phyloP scores from a whole-genome alignment of 2,113 vertebrate species.

The Nettapus auritus region DNA sequence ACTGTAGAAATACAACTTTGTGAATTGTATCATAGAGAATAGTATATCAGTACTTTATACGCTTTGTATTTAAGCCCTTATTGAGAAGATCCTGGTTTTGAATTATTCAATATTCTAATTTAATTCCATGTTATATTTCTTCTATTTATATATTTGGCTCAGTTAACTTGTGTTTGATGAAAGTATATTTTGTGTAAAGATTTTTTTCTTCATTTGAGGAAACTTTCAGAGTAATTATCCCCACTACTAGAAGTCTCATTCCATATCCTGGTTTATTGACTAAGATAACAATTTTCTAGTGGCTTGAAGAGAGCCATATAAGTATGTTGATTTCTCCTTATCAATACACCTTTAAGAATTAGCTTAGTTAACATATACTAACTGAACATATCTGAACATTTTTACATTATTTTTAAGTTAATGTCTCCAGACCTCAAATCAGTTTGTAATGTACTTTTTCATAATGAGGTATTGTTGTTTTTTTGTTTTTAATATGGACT shows the following conservation, averaged over 20 bases:
- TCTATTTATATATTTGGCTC: background rate
- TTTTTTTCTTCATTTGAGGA: background rate
- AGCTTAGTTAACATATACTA: background rate
- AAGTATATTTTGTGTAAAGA: background rate
- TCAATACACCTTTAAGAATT: background rate
- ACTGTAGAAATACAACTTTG: background rate
- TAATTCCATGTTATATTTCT: background rate
- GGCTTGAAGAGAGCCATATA: background rate
- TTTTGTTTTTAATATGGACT: background rate
- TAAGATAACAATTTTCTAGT: background rate
- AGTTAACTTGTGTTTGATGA: background rate
- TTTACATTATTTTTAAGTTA: background rate
- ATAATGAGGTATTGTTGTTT: background rate
- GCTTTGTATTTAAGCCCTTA: background rate
- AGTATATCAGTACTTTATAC: background rate
- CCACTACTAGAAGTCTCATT: background rate
- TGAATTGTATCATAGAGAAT: background rate
- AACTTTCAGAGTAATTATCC: background rate
- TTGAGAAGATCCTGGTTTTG: background rate
- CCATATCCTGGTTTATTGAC: background rate
- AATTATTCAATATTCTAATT: background rate
- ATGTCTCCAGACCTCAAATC: background rate
- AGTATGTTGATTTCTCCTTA: background rate
- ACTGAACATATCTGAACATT: background rate
- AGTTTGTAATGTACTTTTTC: background rate